A percentile compares a stretch with the other conserved stretches of the same genome.
These are phyloP conservation scores for Nothoprocta perdicaria DNA, from an alignment of 2,113 vertebrate genomes.

Conservation along the genomic window DNA sequence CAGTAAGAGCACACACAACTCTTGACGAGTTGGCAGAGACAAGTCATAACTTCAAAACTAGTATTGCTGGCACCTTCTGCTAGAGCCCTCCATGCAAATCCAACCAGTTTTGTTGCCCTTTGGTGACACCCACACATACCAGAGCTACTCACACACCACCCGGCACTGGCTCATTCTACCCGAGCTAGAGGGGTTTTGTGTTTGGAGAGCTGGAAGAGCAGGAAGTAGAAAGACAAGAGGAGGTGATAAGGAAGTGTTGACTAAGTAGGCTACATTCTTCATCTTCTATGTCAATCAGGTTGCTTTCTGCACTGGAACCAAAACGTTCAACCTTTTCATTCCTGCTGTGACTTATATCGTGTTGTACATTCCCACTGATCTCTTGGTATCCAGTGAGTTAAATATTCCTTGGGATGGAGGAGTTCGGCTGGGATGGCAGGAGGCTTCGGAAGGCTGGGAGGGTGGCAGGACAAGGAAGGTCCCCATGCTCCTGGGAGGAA, in stretches of 20 bases:
- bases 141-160: background rate
- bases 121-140: background rate
- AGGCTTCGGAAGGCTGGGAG: background rate
- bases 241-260: background rate
- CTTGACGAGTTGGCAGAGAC: background rate
- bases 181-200: background rate
- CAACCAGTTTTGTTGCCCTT: conserved; percentile 22
- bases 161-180: background rate
- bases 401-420: background rate
- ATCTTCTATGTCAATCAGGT: background rate
- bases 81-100: background rate
- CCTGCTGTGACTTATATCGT: background rate
- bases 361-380: background rate
- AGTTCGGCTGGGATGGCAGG: background rate
- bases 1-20: background rate
- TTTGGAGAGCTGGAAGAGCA: conserved; percentile 5
- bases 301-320: background rate
- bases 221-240: background rate
- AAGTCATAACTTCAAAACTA: background rate
- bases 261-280: background rate
- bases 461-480: background rate
- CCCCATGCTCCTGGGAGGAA: background rate
- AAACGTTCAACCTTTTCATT: background rate
- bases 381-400: background rate
- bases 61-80: background rate